Evolutionary conservation across 1,140 invertebrate species (phyloP).

Genomic region (Pantala flavescens): DNA sequence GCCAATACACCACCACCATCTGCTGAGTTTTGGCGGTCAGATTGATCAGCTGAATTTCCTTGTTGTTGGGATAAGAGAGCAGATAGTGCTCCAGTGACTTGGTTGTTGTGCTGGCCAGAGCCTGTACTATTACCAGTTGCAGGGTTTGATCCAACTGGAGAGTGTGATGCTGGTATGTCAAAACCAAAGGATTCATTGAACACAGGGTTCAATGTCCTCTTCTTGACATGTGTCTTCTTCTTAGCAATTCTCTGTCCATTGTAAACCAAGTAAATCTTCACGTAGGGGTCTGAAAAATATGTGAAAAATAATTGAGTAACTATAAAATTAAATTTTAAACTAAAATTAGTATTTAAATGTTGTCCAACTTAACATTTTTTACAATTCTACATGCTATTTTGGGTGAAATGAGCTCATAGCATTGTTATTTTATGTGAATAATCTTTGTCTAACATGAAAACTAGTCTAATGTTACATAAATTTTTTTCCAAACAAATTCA

Average conservation of each 20-base stretch:
- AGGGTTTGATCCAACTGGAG: not conserved
- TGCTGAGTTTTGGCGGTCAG: not conserved
- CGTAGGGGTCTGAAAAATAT: conserved; percentile 61
- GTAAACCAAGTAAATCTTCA: conserved; percentile 94
- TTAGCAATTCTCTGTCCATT: conserved; percentile 96
- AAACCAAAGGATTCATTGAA: conserved; percentile 96
- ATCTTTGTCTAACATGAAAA: no score
- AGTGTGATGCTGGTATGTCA: conserved; percentile 53
- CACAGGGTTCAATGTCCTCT: conserved; percentile 91
- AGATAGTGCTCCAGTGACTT: not conserved
- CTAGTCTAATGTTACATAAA: no score
- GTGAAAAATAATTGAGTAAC: conserved; percentile 21
- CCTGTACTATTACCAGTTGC: not conserved
- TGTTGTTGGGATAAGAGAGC: not conserved
- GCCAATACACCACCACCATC: conserved; percentile 66
- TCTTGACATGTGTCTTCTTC: conserved; percentile 99
- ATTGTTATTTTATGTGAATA: no score
- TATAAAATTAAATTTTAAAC: conserved; percentile 14
- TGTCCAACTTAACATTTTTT: no score
- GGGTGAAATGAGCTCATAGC: no score
- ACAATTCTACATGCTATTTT: no score
- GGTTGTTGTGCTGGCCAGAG: not conserved
- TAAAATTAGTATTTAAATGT: not conserved
- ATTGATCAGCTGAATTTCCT: not conserved
- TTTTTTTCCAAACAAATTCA: no score